Base-by-base conservation (phyloP, 2,888 invertebrate genomes). In the Lomographa bimaculata region DNA sequence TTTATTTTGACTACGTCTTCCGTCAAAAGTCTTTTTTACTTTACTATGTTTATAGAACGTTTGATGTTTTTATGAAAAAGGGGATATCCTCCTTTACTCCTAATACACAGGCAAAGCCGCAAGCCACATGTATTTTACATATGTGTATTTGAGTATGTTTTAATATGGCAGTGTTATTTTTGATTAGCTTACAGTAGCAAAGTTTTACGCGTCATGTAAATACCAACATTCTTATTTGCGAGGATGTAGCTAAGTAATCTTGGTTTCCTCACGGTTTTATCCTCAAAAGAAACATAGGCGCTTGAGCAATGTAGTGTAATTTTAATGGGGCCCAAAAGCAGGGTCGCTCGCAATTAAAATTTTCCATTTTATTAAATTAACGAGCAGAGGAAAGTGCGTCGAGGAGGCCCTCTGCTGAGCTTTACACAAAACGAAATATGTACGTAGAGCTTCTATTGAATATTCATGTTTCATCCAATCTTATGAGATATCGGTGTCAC, bases 311-410 rank as follows among this genome's bases (percentile, higher is more conserved):
- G 56, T 61, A 64, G 67, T 71, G 67, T 70, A 64, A 68, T 65
- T 75, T 70, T 68, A 71, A 72, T 65, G 54, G 64, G 49, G 57
- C 46, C 54, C 46, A 61, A 65, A 60, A 57, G 50, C 56, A 64
- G 60, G 59, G 65, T 51, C 54, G 64, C 46, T 51, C 44, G 71
- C 75, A 77, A 77, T 75, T 74, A 76, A 76, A 73, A 68, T 71
- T 69, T 73, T 72, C 64, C 68, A 71, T 72, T 72, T 71, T 72
- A 73, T 72, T 72, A 66, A 72, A 71, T 72, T 75, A 72, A 73
- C 63, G 70, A 72, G 70, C 64, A 50, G 38, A 48, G 59, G 43
- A 57, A 63, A 60, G 57, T 59, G 54, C 59, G 57, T 60, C 35
- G 27, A 56, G 61, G 46, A 49, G 47, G 59, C 54, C 49, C 60